A percentile compares a stretch with the other conserved stretches of the same genome.
phyloP scores from a whole-genome alignment of 2,797 vertebrate genomes.

The Poeciliopsis infans region DNA sequence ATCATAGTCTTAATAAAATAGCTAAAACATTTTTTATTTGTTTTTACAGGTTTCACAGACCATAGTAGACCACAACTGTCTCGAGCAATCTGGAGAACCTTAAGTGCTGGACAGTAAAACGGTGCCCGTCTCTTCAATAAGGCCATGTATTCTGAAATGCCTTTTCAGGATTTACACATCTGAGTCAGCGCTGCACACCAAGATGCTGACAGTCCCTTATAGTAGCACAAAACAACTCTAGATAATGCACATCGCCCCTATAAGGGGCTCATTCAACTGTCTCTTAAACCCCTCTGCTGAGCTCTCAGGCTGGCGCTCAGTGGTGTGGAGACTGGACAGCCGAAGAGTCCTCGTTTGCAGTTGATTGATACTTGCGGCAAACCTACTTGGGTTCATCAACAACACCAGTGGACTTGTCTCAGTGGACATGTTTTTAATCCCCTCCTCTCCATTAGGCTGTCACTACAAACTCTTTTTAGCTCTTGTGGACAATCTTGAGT shows the following conservation, averaged over 20 bases:
- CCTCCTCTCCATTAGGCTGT: constrained; percentile 40
- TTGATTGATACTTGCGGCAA: constrained; percentile 25
- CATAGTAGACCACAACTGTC: constrained; percentile 91
- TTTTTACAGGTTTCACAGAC: constrained; percentile 92
- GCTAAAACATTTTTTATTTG: constrained; percentile 15
- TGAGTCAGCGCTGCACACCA: constrained; percentile 64
- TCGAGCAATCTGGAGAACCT: constrained; percentile 88
- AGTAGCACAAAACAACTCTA: constrained; percentile 73
- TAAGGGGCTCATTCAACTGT: constrained; percentile 51
- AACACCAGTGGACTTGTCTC: constrained; percentile 54
- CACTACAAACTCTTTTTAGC: constrained; percentile 32
- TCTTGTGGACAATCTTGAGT: constrained; percentile 28
- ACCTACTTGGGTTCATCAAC: constrained; percentile 36
- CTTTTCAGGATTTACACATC: constrained; percentile 81
- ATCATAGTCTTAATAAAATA: constrained; percentile 12
- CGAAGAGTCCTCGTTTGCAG: constrained; percentile 35
- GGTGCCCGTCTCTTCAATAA: constrained; percentile 88
- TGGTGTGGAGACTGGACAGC: constrained; percentile 37
- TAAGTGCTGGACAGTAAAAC: constrained; percentile 94
- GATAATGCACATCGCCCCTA: constrained; percentile 49
- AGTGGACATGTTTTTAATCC: constrained; percentile 58
- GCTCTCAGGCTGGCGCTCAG: constrained; percentile 59
- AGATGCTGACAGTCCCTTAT: constrained; percentile 61
- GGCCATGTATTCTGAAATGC: constrained; percentile 90
- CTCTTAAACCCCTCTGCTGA: constrained; percentile 51